A percentile compares a stretch with the other conserved stretches of the same genome.
phyloP scores from a whole-genome alignment of 2,888 invertebrate species.

The Latrodectus elegans region DNA sequence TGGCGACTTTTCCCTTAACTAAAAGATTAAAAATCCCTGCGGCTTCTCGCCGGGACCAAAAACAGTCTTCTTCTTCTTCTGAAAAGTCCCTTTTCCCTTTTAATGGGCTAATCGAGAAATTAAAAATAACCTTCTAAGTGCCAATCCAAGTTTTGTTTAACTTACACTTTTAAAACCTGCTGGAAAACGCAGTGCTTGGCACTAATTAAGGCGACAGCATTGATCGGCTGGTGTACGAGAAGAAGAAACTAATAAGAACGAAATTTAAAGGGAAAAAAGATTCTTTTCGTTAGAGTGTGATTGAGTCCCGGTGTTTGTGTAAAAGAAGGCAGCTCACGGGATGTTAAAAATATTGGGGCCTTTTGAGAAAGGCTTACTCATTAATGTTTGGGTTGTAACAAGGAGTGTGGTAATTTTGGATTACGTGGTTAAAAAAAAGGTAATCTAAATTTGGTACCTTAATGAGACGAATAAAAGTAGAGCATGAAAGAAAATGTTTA shows the following conservation, averaged over 20 bases:
- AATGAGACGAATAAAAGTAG: not conserved
- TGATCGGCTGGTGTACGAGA: conserved; percentile 29
- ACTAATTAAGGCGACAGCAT: conserved; percentile 58
- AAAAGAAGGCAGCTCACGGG: not conserved
- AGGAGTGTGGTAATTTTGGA: conserved; percentile 17
- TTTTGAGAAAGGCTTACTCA: conserved; percentile 46
- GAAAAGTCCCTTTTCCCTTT: conserved; percentile 42
- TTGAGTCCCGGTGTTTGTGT: not conserved
- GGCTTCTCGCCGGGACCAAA: conserved; percentile 43
- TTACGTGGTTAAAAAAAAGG: not conserved
- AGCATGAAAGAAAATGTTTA: no score
- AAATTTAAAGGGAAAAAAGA: conserved; percentile 18
- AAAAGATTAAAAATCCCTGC: conserved; percentile 68
- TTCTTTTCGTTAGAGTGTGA: not conserved
- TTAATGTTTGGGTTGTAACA: conserved; percentile 46
- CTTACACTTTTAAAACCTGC: conserved; percentile 65
- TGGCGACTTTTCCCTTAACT: conserved; percentile 40
- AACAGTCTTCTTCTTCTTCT: conserved; percentile 38
- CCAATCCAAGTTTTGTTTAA: conserved; percentile 69
- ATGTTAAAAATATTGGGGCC: conserved; percentile 8
- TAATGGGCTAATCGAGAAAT: conserved; percentile 66
- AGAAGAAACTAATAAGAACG: conserved; percentile 37
- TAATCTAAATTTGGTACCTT: not conserved
- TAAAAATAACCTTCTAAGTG: conserved; percentile 65
- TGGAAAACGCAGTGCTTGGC: conserved; percentile 32